A percentile compares a stretch with the other conserved stretches of the same genome.
Conservation (phyloP, 2,797 vertebrate genomes). For the Lophotriccus pileatus region DNA sequence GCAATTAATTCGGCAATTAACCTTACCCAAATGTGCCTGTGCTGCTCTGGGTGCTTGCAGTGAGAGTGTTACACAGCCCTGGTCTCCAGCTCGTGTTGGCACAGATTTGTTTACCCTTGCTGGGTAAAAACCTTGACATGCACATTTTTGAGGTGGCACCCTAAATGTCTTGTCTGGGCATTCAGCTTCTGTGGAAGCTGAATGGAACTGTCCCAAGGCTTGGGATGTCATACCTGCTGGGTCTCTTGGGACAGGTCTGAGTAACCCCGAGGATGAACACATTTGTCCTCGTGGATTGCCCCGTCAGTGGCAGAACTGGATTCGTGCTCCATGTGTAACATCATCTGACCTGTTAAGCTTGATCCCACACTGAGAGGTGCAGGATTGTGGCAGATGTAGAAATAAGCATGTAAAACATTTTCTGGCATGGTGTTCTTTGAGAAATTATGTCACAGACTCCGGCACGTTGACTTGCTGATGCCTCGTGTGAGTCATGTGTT, state of each 20-base stretch:
- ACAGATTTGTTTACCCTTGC: background rate
- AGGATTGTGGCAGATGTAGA: background rate
- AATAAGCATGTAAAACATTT: background rate
- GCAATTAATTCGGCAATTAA: background rate
- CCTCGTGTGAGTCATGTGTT: conserved; percentile 5
- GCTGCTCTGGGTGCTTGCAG: background rate
- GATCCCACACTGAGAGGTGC: background rate
- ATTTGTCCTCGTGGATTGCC: background rate
- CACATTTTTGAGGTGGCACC: background rate
- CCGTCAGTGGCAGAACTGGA: background rate
- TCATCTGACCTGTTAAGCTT: background rate
- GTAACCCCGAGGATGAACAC: background rate
- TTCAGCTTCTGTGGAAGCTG: background rate
- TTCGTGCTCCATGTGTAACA: background rate
- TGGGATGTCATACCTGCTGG: background rate
- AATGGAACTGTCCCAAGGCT: background rate
- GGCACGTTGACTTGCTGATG: conserved; percentile 19
- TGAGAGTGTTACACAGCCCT: accelerated
- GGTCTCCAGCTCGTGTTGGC: accelerated
- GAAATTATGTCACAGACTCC: conserved; percentile 20
- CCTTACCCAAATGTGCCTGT: background rate
- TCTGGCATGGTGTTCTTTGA: background rate
- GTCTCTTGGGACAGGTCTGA: background rate
- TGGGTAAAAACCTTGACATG: background rate
- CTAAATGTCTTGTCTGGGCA: background rate